phyloP scores from a whole-genome alignment of 1,140 invertebrate species.

The Melitaea cinxia region DNA sequence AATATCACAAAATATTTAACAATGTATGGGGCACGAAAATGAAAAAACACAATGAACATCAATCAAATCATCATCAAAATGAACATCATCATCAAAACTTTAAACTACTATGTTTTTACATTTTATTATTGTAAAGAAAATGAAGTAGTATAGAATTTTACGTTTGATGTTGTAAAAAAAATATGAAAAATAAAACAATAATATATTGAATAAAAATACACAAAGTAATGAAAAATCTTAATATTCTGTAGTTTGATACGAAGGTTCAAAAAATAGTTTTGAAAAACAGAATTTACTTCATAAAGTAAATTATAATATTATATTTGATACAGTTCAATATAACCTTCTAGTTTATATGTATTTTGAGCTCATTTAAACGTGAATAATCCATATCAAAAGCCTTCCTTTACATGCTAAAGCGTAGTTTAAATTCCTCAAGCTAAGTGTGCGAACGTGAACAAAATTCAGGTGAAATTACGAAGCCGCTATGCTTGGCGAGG shows the following conservation, averaged over 20 bases:
- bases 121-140: neutral
- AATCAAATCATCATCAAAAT: no score
- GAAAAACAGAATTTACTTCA: neutral
- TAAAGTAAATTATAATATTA: conserved; percentile 4
- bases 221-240: conserved; percentile 9
- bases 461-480: conserved; percentile 69
- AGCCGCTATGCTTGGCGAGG: conserved; percentile 46
- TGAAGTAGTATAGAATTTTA: neutral
- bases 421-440: conserved; percentile 66
- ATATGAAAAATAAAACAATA: conserved; percentile 7
- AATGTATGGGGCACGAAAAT: no score
- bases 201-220: no score
- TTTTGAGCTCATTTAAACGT: conserved; percentile 11
- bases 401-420: conserved; percentile 60
- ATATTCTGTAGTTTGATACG: neutral
- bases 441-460: conserved; percentile 59
- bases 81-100: no score
- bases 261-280: conserved; percentile 11
- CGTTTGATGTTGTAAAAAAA: neutral
- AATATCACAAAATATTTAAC: no score
- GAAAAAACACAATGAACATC: no score
- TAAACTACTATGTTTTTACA: no score
- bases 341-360: neutral
- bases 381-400: conserved; percentile 61
- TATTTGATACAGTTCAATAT: neutral